Conservation (phyloP, 2,888 invertebrate species). For the Diaphora mendica region DNA sequence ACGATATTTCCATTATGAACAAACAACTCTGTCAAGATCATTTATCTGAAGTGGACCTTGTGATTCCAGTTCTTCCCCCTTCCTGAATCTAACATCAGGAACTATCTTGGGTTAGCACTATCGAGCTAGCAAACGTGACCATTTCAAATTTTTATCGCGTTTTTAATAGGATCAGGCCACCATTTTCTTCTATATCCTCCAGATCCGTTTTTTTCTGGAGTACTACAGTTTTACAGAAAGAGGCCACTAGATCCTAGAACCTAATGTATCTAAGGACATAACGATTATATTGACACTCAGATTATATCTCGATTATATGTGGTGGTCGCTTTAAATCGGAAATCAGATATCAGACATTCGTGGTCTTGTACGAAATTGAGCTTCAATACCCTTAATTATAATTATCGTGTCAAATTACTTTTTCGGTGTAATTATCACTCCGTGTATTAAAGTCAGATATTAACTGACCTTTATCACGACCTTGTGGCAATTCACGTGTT, state of each 20-base stretch:
- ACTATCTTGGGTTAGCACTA: too few species aligned
- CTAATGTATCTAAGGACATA: neutral
- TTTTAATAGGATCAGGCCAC: neutral
- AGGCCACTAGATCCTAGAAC: too few species aligned
- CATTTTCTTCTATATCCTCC: neutral
- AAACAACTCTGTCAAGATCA: too few species aligned
- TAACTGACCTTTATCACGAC: slow-evolving; percentile 16
- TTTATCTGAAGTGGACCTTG: too few species aligned
- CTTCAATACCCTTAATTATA: neutral
- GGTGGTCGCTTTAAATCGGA: too few species aligned
- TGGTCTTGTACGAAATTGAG: neutral
- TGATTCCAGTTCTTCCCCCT: too few species aligned
- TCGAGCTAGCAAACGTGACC: too few species aligned
- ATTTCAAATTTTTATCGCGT: too few species aligned
- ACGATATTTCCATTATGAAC: too few species aligned
- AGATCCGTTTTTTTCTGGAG: too few species aligned
- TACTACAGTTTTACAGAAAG: neutral
- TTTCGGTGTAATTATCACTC: neutral
- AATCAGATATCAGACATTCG: neutral
- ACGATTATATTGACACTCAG: neutral
- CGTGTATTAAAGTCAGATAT: neutral
- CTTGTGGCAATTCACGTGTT: slow-evolving; percentile 15
- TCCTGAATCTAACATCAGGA: too few species aligned
- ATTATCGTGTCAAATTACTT: neutral
- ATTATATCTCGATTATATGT: neutral